These are phyloP conservation scores for Cherax quadricarinatus DNA, from an alignment of 1,140 invertebrate species.

Conservation along the genomic window DNA sequence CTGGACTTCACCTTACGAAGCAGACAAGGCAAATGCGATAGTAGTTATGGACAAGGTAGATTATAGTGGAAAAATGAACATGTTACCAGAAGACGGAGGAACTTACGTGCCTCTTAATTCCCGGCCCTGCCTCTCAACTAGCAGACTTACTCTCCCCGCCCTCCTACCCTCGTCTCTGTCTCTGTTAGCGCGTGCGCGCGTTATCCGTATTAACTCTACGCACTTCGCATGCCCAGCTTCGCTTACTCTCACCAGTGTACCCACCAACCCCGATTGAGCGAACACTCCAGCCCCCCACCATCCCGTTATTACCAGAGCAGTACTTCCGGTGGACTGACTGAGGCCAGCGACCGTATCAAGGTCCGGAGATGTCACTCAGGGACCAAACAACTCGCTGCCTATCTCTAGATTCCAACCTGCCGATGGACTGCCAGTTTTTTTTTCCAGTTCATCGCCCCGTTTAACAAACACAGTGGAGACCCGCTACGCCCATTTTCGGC, in stretches of 20 bases:
- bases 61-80: no score
- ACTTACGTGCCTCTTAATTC: no score
- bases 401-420: background rate
- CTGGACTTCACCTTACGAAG: no score
- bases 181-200: no score
- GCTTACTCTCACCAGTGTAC: background rate
- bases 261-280: constrained; percentile 5
- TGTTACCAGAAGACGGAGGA: no score
- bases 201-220: background rate
- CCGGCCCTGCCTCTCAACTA: no score
- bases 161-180: no score
- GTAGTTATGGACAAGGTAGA: no score
- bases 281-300: background rate
- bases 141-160: no score
- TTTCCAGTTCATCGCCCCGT: constrained; percentile 23
- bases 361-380: background rate
- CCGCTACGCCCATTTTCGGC: background rate
- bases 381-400: background rate
- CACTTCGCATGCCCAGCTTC: background rate
- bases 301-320: background rate
- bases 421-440: background rate
- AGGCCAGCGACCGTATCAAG: background rate
- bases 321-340: background rate
- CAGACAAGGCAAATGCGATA: no score
- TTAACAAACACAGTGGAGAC: background rate